Base-by-base conservation (phyloP, 1,140 invertebrate genomes). In the Pachyrhynchus sulphureomaculatus region DNA sequence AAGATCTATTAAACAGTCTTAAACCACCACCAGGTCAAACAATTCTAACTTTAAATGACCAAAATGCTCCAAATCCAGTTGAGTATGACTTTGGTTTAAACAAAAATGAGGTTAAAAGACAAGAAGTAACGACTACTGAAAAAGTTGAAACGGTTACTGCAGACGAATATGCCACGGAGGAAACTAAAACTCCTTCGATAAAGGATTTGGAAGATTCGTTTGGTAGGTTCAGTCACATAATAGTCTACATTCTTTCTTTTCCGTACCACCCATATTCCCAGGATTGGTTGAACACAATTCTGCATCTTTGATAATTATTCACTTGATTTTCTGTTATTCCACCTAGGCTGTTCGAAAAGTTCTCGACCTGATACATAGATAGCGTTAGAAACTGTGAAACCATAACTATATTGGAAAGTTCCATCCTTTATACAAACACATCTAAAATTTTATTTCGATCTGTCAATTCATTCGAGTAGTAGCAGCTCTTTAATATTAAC, bases 171-270 rank as follows among this genome's bases (percentile, higher is more conserved):
- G 72, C 33, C 71, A 75, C 56, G 41, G 74, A 48, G 64, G 74
- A 64, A 71, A 70, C 66, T 48, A 68, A 48, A 1, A 70, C 65
- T n/a, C 62, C 83, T 24, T 85, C 82, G 53, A 69, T 87, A 21
- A 73, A 80, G n/a, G 88, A 88, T 65, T 73, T 92, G 39, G 88
- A 87, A 65, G 87, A 85, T 63, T 91, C 89, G 0, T 92, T 92
- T 69, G 89, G 88, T 26, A 87, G 85, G 76, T 74, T 75, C 8
- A 79, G 41, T 12, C 1, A 33, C 18, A 44, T 23, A n/a, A n/a
- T n/a, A n/a, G n/a, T n/a, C n/a, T n/a, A n/a, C n/a, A n/a, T n/a
- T n/a, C n/a, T n/a, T n/a, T n/a, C n/a, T n/a, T n/a, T n/a, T n/a
- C n/a, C n/a, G n/a, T n/a, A n/a, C n/a, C n/a, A n/a, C n/a, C n/a